Conservation (phyloP, 2,888 invertebrate species). For the Julus scanicus region DNA sequence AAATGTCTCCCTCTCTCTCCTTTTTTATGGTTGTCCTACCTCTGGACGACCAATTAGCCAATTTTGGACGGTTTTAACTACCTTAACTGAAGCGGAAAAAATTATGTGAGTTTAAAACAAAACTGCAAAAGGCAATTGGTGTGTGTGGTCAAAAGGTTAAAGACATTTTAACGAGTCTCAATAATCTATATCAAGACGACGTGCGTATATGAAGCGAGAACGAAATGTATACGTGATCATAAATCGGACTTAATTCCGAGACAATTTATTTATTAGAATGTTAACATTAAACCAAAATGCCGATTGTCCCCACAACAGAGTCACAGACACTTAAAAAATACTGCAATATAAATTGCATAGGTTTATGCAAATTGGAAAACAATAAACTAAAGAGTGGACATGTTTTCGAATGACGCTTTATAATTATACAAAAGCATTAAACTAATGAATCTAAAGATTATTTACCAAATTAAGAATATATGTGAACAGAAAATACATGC, state of each 20-base stretch:
- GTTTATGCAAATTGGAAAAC: too few species aligned
- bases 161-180: constrained; percentile 35
- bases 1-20: background rate
- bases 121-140: background rate
- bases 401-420: background rate
- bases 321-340: background rate
- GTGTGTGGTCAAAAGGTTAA: constrained; percentile 37
- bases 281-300: background rate
- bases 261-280: background rate
- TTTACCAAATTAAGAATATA: too few species aligned
- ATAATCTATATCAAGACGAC: background rate
- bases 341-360: too few species aligned
- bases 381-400: background rate
- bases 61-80: background rate
- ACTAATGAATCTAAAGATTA: background rate
- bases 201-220: background rate
- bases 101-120: background rate
- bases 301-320: background rate
- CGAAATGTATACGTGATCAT: background rate
- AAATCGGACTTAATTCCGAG: constrained; percentile 20
- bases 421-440: background rate
- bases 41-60: constrained; percentile 34
- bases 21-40: background rate
- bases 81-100: constrained; percentile 7
- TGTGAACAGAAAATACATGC: too few species aligned